Percentiles rank a stretch among this genome's conserved stretches.
These are phyloP conservation scores for Macrophya annulata DNA, from an alignment of 2,888 invertebrate species.

Conservation along the genomic window DNA sequence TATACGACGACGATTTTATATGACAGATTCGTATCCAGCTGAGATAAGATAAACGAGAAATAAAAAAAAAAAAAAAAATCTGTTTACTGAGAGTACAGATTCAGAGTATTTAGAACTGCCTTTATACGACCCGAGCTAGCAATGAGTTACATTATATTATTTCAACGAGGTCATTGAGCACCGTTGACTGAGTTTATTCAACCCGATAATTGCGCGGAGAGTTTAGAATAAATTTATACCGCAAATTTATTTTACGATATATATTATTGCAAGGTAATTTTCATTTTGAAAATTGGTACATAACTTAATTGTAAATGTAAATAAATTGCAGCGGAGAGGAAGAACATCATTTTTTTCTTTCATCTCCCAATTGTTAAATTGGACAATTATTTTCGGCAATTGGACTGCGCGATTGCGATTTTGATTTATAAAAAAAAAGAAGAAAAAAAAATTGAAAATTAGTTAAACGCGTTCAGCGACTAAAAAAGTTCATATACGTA, in stretches of 20 bases:
- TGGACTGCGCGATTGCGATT: neutral
- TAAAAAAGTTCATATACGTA: too few species aligned
- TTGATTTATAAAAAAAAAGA: neutral
- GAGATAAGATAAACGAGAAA: too few species aligned
- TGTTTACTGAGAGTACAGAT: neutral
- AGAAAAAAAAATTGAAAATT: neutral
- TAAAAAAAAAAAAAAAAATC: too few species aligned
- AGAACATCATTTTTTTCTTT: neutral
- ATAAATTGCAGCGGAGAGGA: neutral
- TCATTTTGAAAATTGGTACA: too few species aligned
- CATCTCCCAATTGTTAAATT: neutral
- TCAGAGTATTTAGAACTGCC: neutral
- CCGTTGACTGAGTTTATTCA: constrained; percentile 1
- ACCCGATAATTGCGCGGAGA: neutral
- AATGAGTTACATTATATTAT: neutral
- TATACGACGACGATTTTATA: neutral
- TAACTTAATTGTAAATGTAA: neutral
- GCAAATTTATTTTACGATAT: neutral
- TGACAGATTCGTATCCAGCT: neutral
- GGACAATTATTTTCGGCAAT: neutral
- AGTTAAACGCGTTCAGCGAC: neutral
- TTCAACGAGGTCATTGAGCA: constrained; percentile 10
- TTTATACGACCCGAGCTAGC: neutral
- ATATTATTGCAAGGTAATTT: neutral
- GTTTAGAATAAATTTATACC: neutral